Evolutionary conservation across 2,113 vertebrate species (phyloP), one percentile per base, ranked within the genome.

Genomic region (Machaerirhynchus nigripectus): DNA sequence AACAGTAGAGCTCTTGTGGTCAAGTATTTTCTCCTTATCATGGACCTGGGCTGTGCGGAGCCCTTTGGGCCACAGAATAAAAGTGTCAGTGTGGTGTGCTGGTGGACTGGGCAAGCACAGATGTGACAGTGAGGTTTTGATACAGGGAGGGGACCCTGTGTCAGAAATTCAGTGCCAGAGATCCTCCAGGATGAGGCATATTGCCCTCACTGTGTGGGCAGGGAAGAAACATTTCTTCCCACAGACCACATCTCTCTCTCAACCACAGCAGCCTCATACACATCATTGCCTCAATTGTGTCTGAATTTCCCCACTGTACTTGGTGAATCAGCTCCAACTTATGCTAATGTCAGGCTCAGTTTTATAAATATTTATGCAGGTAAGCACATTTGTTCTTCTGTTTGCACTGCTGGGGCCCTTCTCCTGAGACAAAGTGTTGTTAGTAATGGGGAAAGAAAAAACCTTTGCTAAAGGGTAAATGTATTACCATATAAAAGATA

Each of bases 301-400:
- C 8, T 46, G 55, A 75, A 83, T 70, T 93, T 83, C 50, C 77
- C 40, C n/a, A 24, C 42, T 80, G 19, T 73, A 65, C 44, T 71
- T 71, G 39, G 70, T 84, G 70, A 92, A 46, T 73, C 83, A n/a
- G n/a, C n/a, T 86, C 23, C 55, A 83, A 49, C 81, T 92, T 80
- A 60, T 90, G 75, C 50, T 79, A 94, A 90, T 6, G 1, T 46
- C 59, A 89, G 59, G 24, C 40, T 89, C 28, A 61, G 37, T 76
- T 97, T 88, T 81, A 76, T 70, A 86, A 95, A 95, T 65, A 75
- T 89, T 87, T 89, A 89, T 81, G 64, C 57, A 87, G 15, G 39
- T 67, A 87, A 89, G 74, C 47, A 67, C 24, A 42, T 89, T 39
- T 67, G 42, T 78, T 94, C 75, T 73, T 73, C 42, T 33, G 30